These are phyloP conservation scores for Tholera decimalis DNA, from an alignment of 2,888 invertebrate genomes.

Conservation along the genomic window DNA sequence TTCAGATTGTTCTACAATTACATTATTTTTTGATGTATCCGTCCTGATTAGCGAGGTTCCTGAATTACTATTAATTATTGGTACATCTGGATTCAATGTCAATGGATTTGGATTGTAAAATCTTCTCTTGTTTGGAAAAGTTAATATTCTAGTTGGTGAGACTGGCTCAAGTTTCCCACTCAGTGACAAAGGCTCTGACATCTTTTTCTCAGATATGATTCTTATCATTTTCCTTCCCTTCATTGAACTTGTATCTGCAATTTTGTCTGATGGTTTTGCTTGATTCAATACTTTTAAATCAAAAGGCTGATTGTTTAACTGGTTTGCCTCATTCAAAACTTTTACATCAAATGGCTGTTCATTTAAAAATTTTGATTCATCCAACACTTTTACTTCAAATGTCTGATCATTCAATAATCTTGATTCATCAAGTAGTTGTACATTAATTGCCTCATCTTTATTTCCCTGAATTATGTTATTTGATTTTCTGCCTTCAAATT, in stretches of 20 bases:
- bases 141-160: slow-evolving; percentile 74
- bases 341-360: slow-evolving; percentile 12
- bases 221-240: slow-evolving; percentile 73
- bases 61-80: slow-evolving; percentile 9
- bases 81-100: slow-evolving; percentile 4
- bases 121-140: slow-evolving; percentile 65
- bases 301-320: background rate
- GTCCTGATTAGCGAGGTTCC: background rate
- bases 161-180: slow-evolving; percentile 75
- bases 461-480: slow-evolving; percentile 23
- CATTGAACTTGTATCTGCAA: slow-evolving; percentile 34
- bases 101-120: slow-evolving; percentile 25
- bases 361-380: background rate
- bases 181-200: slow-evolving; percentile 73
- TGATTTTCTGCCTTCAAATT: slow-evolving; percentile 37
- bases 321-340: slow-evolving; percentile 1
- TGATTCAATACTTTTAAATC: background rate
- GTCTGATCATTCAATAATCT: slow-evolving; percentile 11
- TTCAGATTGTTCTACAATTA: background rate
- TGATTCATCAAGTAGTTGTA: background rate
- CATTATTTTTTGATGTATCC: slow-evolving; percentile 12
- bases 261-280: background rate
- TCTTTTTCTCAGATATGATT: slow-evolving; percentile 82
- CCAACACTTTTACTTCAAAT: slow-evolving; percentile 2
- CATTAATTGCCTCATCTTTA: slow-evolving; percentile 5